Percentiles rank a stretch among this genome's conserved stretches.
These are phyloP conservation scores for Ormyrus nitidulus DNA, from an alignment of 2,888 invertebrate genomes.

Conservation along the genomic window DNA sequence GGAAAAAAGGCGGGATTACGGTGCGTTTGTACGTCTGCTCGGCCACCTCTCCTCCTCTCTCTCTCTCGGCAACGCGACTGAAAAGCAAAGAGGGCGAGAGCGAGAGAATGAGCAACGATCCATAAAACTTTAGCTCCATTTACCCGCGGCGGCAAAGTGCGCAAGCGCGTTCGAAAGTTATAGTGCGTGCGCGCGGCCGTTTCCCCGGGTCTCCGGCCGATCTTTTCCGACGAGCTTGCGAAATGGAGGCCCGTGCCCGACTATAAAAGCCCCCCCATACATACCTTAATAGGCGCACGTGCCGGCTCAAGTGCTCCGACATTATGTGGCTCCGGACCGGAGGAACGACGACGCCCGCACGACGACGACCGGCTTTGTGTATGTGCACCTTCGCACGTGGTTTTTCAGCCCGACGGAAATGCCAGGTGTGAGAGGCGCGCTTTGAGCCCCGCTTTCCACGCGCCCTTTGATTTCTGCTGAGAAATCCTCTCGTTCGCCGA, in stretches of 20 bases:
- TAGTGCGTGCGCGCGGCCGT: background rate
- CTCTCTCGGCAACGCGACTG: background rate
- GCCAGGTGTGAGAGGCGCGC: too few species aligned
- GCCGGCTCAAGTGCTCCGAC: slow-evolving; percentile 1
- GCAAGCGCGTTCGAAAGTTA: background rate
- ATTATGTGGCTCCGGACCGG: background rate
- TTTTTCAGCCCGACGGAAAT: too few species aligned
- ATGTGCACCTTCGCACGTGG: too few species aligned
- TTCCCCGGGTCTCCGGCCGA: background rate
- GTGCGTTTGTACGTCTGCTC: too few species aligned
- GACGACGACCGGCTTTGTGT: too few species aligned
- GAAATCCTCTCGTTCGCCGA: too few species aligned
- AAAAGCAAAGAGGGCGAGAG: background rate
- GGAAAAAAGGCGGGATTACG: background rate
- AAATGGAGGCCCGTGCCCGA: background rate
- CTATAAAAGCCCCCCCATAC: slow-evolving; percentile 20
- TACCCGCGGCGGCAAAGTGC: background rate
- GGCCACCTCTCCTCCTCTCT: background rate
- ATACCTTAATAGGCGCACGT: slow-evolving; percentile 28
- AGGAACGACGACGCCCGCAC: too few species aligned
- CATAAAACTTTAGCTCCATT: slow-evolving; percentile 35
- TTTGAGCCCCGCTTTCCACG: too few species aligned
- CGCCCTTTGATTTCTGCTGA: too few species aligned
- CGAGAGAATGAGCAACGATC: slow-evolving; percentile 7
- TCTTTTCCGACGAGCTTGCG: slow-evolving; percentile 31